These are phyloP conservation scores for Lepus townsendii DNA, from an alignment of 2,797 vertebrate species.

Conservation along the genomic window DNA sequence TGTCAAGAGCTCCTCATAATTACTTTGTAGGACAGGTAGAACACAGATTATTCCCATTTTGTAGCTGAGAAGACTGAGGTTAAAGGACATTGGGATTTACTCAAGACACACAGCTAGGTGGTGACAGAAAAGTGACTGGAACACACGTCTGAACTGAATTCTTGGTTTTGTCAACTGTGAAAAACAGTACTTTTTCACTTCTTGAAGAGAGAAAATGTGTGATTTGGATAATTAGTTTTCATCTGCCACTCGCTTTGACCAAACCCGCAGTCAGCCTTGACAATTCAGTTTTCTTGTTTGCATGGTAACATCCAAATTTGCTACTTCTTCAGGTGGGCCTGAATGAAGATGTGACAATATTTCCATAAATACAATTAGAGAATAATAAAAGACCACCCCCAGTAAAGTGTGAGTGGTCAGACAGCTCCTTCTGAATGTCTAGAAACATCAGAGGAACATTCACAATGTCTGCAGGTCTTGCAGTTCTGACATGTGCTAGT, in stretches of 20 bases:
- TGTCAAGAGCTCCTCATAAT: not conserved
- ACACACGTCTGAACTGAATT: not conserved
- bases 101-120: not conserved
- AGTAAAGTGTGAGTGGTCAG: not conserved
- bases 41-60: not conserved
- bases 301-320: not conserved
- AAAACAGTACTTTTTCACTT: not conserved
- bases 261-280: not conserved
- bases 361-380: not conserved
- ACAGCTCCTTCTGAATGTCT: not conserved
- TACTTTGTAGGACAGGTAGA: not conserved
- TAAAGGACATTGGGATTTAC: not conserved
- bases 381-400: not conserved
- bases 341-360: not conserved
- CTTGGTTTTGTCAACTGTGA: not conserved
- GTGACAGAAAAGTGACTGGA: not conserved
- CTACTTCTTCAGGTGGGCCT: not conserved
- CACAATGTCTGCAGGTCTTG: not conserved
- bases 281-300: not conserved
- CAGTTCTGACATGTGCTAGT: not conserved
- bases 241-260: not conserved
- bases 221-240: not conserved
- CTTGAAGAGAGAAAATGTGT: not conserved
- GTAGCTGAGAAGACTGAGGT: not conserved
- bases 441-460: not conserved